Conservation (phyloP, 2,888 invertebrate genomes). For the Drosophila silvestris region DNA sequence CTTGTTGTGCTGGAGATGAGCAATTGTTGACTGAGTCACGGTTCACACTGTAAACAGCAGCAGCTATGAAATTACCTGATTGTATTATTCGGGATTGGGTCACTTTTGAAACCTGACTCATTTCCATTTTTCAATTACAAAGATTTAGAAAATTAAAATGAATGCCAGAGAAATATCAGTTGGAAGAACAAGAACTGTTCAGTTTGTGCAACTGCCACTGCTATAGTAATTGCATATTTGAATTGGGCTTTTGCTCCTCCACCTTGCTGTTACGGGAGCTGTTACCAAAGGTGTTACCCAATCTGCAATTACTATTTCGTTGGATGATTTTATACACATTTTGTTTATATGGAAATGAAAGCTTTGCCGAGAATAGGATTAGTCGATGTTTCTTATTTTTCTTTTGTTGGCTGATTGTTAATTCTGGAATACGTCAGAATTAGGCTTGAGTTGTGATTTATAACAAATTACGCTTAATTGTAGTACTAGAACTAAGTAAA, state of each 20-base stretch:
- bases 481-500: neutral
- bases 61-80: conserved; percentile 32
- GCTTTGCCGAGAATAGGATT: neutral
- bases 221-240: neutral
- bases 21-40: conserved; percentile 29
- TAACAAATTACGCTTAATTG: neutral
- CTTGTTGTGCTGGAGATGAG: conserved; percentile 30
- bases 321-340: neutral
- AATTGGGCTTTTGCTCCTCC: neutral
- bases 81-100: neutral
- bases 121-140: neutral
- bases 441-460: neutral
- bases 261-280: neutral
- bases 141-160: neutral
- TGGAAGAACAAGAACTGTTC: neutral
- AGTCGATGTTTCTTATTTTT: neutral
- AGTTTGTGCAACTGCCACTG: neutral
- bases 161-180: neutral
- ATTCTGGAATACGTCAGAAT: neutral
- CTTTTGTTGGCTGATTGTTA: neutral
- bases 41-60: conserved; percentile 22
- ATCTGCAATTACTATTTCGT: neutral
- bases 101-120: neutral
- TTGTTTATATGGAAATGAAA: neutral
- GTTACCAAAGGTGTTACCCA: neutral